These are phyloP conservation scores for Desoria tigrina DNA, from an alignment of 2,888 invertebrate species.

Conservation along the genomic window DNA sequence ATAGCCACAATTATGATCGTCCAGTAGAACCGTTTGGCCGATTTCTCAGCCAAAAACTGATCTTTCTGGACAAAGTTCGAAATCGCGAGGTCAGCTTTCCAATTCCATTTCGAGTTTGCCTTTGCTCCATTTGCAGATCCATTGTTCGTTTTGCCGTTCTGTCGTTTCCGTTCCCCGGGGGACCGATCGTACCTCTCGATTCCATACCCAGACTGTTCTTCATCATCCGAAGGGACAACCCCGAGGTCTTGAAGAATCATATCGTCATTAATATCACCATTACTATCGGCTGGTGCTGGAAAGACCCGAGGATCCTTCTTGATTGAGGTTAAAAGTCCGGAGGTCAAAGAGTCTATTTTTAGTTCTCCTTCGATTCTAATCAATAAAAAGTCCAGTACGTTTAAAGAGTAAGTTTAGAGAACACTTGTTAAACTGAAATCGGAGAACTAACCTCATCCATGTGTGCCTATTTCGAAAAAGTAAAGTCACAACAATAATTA, in stretches of 20 bases:
- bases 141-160: no score
- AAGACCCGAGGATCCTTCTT: not conserved
- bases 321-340: slow-evolving; percentile 4
- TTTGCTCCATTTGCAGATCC: not conserved
- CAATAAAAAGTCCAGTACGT: not conserved
- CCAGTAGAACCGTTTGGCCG: slow-evolving; percentile 48
- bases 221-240: slow-evolving; percentile 3
- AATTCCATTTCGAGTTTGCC: not conserved
- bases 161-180: no score
- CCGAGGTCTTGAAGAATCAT: slow-evolving; percentile 14
- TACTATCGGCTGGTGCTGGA: not conserved
- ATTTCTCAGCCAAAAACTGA: slow-evolving; percentile 19
- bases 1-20: slow-evolving; percentile 47
- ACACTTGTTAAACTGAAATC: not conserved
- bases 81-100: slow-evolving; percentile 26
- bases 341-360: not conserved
- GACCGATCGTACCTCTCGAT: no score
- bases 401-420: slow-evolving; percentile 4
- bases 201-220: not conserved
- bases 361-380: slow-evolving; percentile 17
- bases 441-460: slow-evolving; percentile 38
- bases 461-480: slow-evolving; percentile 42
- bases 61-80: slow-evolving; percentile 28
- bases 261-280: not conserved
- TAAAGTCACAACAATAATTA: slow-evolving; percentile 25